Evolutionary conservation across 2,797 vertebrate species (phyloP).

Genomic region (Erpetoichthys calabaricus): DNA sequence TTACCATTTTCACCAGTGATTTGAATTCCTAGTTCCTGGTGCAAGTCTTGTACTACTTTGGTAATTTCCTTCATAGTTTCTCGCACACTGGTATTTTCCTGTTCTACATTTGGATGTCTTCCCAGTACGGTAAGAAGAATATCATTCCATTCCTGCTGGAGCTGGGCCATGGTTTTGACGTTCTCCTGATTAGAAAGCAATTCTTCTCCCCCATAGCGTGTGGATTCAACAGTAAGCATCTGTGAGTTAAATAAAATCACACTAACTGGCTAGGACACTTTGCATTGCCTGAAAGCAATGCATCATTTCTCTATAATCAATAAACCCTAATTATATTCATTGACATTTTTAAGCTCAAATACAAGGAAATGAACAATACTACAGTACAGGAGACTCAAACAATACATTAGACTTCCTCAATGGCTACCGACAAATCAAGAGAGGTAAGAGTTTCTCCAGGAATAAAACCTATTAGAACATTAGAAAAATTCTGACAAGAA

Average conservation of each 20-base stretch:
- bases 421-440: too few species aligned
- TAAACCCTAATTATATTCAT: too few species aligned
- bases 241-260: constrained; percentile 22
- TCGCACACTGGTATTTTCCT: constrained; percentile 25
- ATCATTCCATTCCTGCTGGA: constrained; percentile 53
- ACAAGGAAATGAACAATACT: too few species aligned
- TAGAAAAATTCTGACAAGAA: too few species aligned
- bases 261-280: too few species aligned
- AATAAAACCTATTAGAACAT: too few species aligned
- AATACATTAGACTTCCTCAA: too few species aligned
- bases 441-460: too few species aligned
- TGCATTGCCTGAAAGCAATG: too few species aligned
- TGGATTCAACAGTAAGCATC: constrained; percentile 40
- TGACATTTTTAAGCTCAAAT: too few species aligned
- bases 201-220: constrained; percentile 43
- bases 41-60: constrained; percentile 30
- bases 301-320: too few species aligned
- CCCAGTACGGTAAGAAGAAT: constrained; percentile 40
- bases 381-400: too few species aligned
- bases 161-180: constrained; percentile 30
- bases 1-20: constrained; percentile 59
- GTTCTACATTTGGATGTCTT: constrained; percentile 43
- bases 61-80: constrained; percentile 37
- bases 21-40: constrained; percentile 36
- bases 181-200: constrained; percentile 42